Evolutionary conservation across 1,140 invertebrate species (phyloP), one percentile per base, ranked within the genome.

Genomic region (Physella acuta): DNA sequence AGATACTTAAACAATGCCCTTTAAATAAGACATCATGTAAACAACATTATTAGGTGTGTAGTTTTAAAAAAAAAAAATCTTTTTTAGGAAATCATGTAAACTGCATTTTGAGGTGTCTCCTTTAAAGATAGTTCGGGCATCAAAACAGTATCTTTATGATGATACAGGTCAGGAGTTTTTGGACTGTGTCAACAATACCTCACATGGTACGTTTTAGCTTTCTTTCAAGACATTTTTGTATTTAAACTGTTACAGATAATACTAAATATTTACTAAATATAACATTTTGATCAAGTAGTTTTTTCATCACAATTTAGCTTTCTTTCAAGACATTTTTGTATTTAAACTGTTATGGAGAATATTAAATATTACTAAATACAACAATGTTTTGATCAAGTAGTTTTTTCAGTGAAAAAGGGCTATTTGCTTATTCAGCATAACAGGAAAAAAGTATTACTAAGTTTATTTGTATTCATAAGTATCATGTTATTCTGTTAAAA

Each of bases 161-260:
- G 96, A 99, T 81, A 90, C 89, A 66, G 94, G 91, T 17, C 90
- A 90, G 70, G 87, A 91, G 73, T 99, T 94, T 83, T 87, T 99
- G 76, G 97, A 99, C 82, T 99, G 97, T 84, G 99, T 99, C 82
- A 99, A 98, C 86, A 99, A 98, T 87, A 96, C 99, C 16, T 95
- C 96, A 16, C 96, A 99, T 84, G 95, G 95, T 97, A 89, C 89
- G 89, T 86, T 70, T 37, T 28, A 28, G 3, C 11, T 44, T 34
- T 20, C 20, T 33, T 17, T 26, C 3, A 5, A 63, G 4, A 8
- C 4, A 4, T 44, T 44, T 5, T 44, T 34, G 16, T 14, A 28
- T 11, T 26, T 28, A 56, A 8, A 28, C 14, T 14, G 26, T 28
- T 8, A 16, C 14, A 11, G 11, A 28, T n/a, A 56, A 28, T n/a